Evolutionary conservation across 1,140 invertebrate species (phyloP), one percentile per base, ranked within the genome.

Genomic region (Panagrolaimus sp.): DNA sequence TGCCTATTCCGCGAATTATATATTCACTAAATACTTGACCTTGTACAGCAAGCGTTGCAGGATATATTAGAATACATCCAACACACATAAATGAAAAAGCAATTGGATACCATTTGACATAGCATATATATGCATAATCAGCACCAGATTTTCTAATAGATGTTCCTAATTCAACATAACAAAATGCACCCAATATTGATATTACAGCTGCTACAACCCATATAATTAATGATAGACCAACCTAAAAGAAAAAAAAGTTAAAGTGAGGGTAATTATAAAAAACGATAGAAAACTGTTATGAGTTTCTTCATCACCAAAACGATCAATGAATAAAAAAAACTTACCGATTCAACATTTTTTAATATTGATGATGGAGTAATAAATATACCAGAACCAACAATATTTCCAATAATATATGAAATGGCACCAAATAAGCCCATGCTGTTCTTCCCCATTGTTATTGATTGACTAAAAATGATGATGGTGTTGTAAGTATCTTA

Each of bases 371-470:
- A 90, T 1, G 93, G 93, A 42, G 91, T 91, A 20, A 96, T 91
- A 83, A 96, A 96, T 79, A 96, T 96, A 0, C 93, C 93, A 3
- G 90, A 91, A 38, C 92, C 93, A 68, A 96, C 95, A 79, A 96
- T 95, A 70, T 91, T 92, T 0, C 93, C 93, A 44, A 95, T 91
- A 73, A 95, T 51, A 66, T 67, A 69, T 16, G 31, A 45, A 53
- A 69, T 66, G 14, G 67, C 67, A 14, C 67, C 67, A 67, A 66
- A 20, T 16, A 66, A 25, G 14, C 67, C 67, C 57, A 69, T 69
- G 13, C 44, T 42, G 51, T 69, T 65, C 27, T 69, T 57, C 20
- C 51, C 51, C 51, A 57, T 57, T 11, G 8, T 16, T 20, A 13
- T 5, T 20, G 16, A 38, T 38, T 38, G n/a, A 38, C 31, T 38